Base-by-base conservation (phyloP, 2,113 vertebrate species). In the Sciurus niger region DNA sequence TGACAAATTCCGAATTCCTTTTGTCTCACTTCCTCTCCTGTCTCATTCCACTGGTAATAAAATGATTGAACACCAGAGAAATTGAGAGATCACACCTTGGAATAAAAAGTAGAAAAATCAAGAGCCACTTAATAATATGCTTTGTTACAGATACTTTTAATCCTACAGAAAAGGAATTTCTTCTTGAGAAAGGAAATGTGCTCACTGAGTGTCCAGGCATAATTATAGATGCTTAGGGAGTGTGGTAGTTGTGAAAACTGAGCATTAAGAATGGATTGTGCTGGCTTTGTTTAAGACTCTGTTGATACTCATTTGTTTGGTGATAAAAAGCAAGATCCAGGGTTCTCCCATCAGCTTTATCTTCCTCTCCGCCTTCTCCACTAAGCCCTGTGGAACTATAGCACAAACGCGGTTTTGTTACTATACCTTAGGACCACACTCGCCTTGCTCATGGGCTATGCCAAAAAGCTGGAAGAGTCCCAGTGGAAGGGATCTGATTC, bases 401-500 rank as follows among this genome's bases (percentile, higher is more conserved):
- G 70, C 70, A 32, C n/a, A 32, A 87, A 40, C 40, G 48, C 51
- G 40, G 65, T 32, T 32, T 65, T 92, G 65, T 86, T 96, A 86
- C 72, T 43, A 53, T 14, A 32, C 83, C 5, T 7, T 30, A 92
- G 84, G 92, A 68, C 67, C 63, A 58, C 51, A 67, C 43, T 97
- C 0, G 13, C 86, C 93, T 95, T 73, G 60, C 70, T 92, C 70
- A 25, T 4, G 76, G 79, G 48, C 89, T 87, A 40, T 92, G 79
- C 93, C 67, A 93, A 96, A 58, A 96, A 87, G 76, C 76, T 40
- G 34, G 83, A 92, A 94, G 84, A 73, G 77, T 82, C 94, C 96
- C 94, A 74, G n/a, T 63, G 90, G 95, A 95, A 76, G 68, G 92
- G 93, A 96, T 96, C 93, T 95, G 97, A 98, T 95, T 96, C 77